Evolutionary conservation across 2,797 vertebrate genomes (phyloP), one percentile per base, ranked within the genome.

Genomic region (Diplodus sargus): DNA sequence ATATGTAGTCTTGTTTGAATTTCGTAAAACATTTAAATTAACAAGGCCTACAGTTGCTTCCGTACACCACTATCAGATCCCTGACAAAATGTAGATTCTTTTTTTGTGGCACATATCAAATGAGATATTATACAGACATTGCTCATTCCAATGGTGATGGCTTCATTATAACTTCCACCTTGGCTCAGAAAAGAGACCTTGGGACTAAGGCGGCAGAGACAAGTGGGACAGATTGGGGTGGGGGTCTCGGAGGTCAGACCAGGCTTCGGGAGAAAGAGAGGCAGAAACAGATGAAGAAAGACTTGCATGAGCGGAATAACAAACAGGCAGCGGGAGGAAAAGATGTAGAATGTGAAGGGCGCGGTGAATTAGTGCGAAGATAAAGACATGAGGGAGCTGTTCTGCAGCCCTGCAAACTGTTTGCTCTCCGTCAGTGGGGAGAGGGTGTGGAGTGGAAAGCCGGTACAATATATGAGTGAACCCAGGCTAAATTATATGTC

Each of bases 291-390:
- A 86, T 83, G 68, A 81, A 54, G 79, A 82, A 62, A 73, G 73
- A 78, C 67, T 67, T 54, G 17, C 84, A 84, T 69, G 84, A 87
- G 75, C 28, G 17, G 90, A 91, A 93, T 91, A 87, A 79, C 82
- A 90, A 93, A 87, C 58, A 90, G 85, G 78, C 64, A 2, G 58
- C n/a, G 80, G 78, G 69, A 85, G 57, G 70, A 81, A 84, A 83
- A 74, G 69, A 81, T 74, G 70, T 68, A 69, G 67, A 82, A 88
- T 3, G 78, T 88, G 90, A 93, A 87, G 87, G 90, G 76, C 74
- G 42, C 70, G 73, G 74, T 71, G 77, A 90, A 89, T 86, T 83
- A 89, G 74, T 79, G 79, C 75, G 77, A 56, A 79, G 88, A 90
- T 88, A 84, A 91, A 91, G 90, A 87, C 84, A 84, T 79, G 59